Base-by-base conservation (phyloP, 1,140 invertebrate species). In the Ceratosolen fusciceps region DNA sequence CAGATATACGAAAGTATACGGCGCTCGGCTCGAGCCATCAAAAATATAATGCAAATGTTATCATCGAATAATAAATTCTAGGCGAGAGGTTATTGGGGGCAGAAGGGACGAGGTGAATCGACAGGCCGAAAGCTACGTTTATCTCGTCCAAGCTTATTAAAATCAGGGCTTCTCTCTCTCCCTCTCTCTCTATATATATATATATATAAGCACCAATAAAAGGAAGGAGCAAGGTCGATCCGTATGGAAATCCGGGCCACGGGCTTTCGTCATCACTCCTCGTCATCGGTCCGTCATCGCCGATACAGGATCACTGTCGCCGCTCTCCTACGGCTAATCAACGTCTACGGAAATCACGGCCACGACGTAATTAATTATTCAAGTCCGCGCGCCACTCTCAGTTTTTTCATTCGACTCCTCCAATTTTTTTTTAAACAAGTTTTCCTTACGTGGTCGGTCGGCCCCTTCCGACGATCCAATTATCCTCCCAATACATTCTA, bases 191-290 rank as follows among this genome's bases (percentile, higher is more conserved):
- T n/a, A n/a, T n/a, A n/a, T n/a, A n/a, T n/a, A n/a, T n/a, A n/a
- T n/a, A n/a, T n/a, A n/a, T n/a, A n/a, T n/a, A n/a, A n/a, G n/a
- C 60, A 37, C 10, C 60, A n/a, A n/a, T 14, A 62, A 37, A 65
- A n/a, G n/a, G n/a, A n/a, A n/a, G 31, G 34, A 12, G 12, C 21
- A 65, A 37, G 0, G 26, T 31, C 19, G 60, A 65, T 65, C 31
- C 26, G 60, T 21, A 65, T 65, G 14, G 19, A 65, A 16, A 37
- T 65, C 31, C 1, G 37, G 9, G 31, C 7, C 37, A 19, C 31
- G n/a, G n/a, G 34, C 31, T 65, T 62, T 65, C 60, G 34, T 65
- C 31, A 65, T 65, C 60, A 65, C 60, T 65, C 58, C 31, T 62
- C 29, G 21, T 29, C 34, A 34, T 21, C 58, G 24, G n/a, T 4